Percentiles rank a stretch among this genome's conserved stretches.
Conservation (phyloP, 2,797 vertebrate genomes). For the Tamandua tetradactyla region DNA sequence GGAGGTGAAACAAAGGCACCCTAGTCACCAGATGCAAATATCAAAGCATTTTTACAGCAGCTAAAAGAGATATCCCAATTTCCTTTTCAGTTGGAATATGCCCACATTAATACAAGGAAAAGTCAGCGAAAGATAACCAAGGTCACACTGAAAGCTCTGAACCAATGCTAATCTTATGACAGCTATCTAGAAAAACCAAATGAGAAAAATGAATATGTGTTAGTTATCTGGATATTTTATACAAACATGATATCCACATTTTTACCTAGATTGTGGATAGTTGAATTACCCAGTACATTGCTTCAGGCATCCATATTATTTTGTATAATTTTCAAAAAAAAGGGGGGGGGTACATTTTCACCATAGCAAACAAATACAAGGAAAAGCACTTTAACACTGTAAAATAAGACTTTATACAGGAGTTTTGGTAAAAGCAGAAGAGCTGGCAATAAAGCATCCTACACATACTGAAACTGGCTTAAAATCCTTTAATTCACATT, state of each 20-base stretch:
- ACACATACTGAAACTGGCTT: not conserved
- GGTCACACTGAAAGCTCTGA: slow-evolving; percentile 26
- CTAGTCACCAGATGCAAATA: slow-evolving; percentile 38
- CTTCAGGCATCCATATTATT: slow-evolving; percentile 30
- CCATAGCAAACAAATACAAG: slow-evolving; percentile 59
- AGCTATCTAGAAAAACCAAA: slow-evolving; percentile 32
- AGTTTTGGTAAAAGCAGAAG: slow-evolving; percentile 49
- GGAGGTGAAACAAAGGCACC: slow-evolving; percentile 25
- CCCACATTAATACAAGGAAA: slow-evolving; percentile 26
- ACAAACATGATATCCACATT: slow-evolving; percentile 22
- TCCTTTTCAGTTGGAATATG: slow-evolving; percentile 52
- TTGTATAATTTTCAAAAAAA: slow-evolving; percentile 36
- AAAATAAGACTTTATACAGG: slow-evolving; percentile 51
- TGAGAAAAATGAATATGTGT: not conserved
- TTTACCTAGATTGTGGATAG: slow-evolving; percentile 42
- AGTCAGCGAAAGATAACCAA: slow-evolving; percentile 45
- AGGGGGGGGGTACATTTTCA: not conserved
- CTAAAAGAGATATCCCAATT: not conserved
- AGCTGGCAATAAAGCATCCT: slow-evolving; percentile 36
- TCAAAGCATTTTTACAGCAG: slow-evolving; percentile 48
- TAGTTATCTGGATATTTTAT: slow-evolving; percentile 54
- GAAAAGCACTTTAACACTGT: slow-evolving; percentile 62
- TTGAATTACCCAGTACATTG: slow-evolving; percentile 17
- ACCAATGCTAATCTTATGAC: slow-evolving; percentile 19
- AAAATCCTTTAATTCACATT: not conserved